Percentiles rank a stretch among this genome's conserved stretches.
phyloP scores from a whole-genome alignment of 1,140 invertebrate species.

The Drosophila murphyi region DNA sequence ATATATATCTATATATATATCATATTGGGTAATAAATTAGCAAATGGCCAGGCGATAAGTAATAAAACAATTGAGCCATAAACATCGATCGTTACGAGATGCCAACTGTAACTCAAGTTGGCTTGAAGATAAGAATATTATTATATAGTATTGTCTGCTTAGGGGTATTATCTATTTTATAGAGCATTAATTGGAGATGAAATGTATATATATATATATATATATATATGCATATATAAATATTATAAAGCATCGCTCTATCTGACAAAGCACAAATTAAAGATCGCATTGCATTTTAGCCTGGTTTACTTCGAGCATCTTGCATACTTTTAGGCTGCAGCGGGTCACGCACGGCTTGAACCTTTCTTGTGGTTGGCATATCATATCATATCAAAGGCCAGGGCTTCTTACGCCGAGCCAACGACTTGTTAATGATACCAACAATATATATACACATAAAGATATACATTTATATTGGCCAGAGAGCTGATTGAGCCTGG shows the following conservation, averaged over 20 bases:
- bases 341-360: constrained; percentile 17
- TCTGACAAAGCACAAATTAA: too few species aligned
- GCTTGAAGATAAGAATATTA: neutral
- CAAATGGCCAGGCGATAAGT: too few species aligned
- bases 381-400: too few species aligned
- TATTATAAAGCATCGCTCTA: too few species aligned
- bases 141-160: neutral
- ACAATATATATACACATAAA: neutral
- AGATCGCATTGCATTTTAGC: neutral
- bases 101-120: neutral
- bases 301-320: neutral
- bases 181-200: too few species aligned
- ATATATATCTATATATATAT: too few species aligned
- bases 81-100: neutral
- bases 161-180: neutral
- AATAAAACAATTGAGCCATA: too few species aligned
- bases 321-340: constrained; percentile 69
- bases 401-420: too few species aligned
- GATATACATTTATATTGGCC: neutral
- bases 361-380: neutral
- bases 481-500: neutral
- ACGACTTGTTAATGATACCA: too few species aligned
- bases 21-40: too few species aligned
- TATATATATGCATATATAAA: too few species aligned
- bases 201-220: too few species aligned